Evolutionary conservation across 2,113 vertebrate species (phyloP).

Genomic region (Cacatua alba): DNA sequence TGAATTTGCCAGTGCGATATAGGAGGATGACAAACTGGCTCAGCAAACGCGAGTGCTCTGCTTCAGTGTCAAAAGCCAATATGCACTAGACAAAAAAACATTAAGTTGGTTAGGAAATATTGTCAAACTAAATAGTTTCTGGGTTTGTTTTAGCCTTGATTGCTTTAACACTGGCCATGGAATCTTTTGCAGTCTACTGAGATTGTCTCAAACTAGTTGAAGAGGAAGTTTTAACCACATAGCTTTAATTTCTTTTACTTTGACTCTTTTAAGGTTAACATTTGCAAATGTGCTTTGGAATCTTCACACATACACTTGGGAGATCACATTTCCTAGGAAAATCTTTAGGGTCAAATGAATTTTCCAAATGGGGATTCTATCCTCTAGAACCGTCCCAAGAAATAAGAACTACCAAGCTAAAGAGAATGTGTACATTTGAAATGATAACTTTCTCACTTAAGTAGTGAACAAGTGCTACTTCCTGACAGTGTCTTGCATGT

Average conservation of each 20-base stretch:
- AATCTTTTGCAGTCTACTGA: constrained; percentile 48
- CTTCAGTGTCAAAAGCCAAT: constrained; percentile 13
- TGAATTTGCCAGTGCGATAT: rapidly evolving
- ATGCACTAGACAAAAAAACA: constrained; percentile 3
- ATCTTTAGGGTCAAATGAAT: constrained; percentile 60
- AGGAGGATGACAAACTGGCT: neutral
- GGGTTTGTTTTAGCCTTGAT: constrained; percentile 51
- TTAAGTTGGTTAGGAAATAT: neutral
- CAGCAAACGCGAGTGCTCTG: neutral
- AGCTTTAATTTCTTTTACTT: constrained; percentile 45
- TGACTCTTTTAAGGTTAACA: constrained; percentile 38
- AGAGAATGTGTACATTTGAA: neutral
- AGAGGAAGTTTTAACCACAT: constrained; percentile 55
- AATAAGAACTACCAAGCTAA: neutral
- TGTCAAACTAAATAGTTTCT: constrained; percentile 41
- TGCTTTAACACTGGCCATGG: constrained; percentile 53
- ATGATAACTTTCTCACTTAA: constrained; percentile 2
- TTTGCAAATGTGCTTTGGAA: constrained; percentile 65
- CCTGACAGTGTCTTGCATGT: neutral
- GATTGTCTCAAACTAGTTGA: constrained; percentile 27
- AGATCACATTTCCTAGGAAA: constrained; percentile 64
- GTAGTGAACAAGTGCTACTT: neutral
- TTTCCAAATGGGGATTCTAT: constrained; percentile 52
- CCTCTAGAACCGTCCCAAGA: neutral
- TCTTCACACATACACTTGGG: constrained; percentile 12